phyloP scores from a whole-genome alignment of 2,888 invertebrate genomes.

The Plagodis dolabraria region DNA sequence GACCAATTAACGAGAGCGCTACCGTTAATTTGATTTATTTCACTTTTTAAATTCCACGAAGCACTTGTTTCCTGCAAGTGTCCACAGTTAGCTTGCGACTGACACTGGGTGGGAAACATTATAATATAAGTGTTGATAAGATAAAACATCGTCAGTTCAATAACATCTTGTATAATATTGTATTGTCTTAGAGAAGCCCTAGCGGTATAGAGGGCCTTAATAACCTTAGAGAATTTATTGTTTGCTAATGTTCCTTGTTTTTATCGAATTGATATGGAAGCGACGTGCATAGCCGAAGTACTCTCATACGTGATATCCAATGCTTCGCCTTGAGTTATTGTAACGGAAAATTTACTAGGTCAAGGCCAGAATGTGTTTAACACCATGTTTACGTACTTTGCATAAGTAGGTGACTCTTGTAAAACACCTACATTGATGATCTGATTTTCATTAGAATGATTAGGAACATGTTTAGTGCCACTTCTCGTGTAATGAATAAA shows the following conservation, averaged over 20 bases:
- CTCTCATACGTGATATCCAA: slow-evolving; percentile 27
- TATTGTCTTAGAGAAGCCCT: slow-evolving; percentile 45
- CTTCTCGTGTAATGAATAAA: slow-evolving; percentile 10
- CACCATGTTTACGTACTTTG: slow-evolving; percentile 15
- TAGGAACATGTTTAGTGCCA: slow-evolving; percentile 15
- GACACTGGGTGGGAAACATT: slow-evolving; percentile 57
- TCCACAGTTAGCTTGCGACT: slow-evolving; percentile 48
- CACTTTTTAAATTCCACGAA: slow-evolving; percentile 27
- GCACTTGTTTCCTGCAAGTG: slow-evolving; percentile 39
- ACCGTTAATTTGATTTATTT: slow-evolving; percentile 22
- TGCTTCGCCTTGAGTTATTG: slow-evolving; percentile 47
- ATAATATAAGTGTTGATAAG: slow-evolving; percentile 72
- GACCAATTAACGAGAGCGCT: slow-evolving; percentile 39
- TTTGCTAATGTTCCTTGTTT: slow-evolving; percentile 49
- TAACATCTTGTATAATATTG: slow-evolving; percentile 51
- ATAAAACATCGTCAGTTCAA: slow-evolving; percentile 70
- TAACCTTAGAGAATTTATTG: slow-evolving; percentile 49
- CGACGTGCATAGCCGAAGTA: slow-evolving; percentile 44
- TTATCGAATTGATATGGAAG: slow-evolving; percentile 43
- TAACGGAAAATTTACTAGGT: slow-evolving; percentile 53
- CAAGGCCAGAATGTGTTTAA: slow-evolving; percentile 48
- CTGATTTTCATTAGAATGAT: slow-evolving; percentile 23
- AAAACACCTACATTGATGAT: slow-evolving; percentile 16
- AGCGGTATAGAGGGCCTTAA: slow-evolving; percentile 40
- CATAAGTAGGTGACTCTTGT: slow-evolving; percentile 10